Conservation (phyloP, 2,113 vertebrate genomes). For the Leptosomus discolor region DNA sequence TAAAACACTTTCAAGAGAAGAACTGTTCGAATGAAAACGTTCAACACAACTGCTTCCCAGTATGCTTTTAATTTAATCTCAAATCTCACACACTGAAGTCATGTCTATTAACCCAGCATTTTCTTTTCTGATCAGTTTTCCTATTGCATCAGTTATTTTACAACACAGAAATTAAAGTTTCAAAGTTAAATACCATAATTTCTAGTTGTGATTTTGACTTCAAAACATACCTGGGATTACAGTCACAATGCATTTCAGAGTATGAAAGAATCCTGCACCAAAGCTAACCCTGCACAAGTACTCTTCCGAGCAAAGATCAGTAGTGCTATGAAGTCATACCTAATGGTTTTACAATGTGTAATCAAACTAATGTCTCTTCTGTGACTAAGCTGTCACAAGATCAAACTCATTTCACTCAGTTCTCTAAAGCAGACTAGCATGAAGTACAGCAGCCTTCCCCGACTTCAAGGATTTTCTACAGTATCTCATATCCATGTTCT, state of each 20-base stretch:
- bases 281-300: background rate
- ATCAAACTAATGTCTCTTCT: background rate
- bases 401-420: background rate
- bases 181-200: background rate
- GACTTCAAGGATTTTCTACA: background rate
- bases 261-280: background rate
- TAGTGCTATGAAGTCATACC: background rate
- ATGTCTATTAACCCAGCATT: fast-evolving
- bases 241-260: background rate
- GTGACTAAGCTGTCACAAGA: background rate
- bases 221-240: background rate
- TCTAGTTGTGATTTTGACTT: background rate
- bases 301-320: constrained; percentile 3
- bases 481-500: background rate
- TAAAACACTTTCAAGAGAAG: background rate
- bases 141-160: background rate
- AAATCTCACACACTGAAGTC: background rate
- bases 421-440: background rate
- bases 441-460: background rate
- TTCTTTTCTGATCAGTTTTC: background rate
- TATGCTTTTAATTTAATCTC: background rate
- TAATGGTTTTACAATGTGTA: background rate
- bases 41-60: background rate
- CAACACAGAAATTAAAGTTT: background rate
- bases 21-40: background rate